Conservation (phyloP, 2,888 invertebrate species). For the Mystacides longicornis region DNA sequence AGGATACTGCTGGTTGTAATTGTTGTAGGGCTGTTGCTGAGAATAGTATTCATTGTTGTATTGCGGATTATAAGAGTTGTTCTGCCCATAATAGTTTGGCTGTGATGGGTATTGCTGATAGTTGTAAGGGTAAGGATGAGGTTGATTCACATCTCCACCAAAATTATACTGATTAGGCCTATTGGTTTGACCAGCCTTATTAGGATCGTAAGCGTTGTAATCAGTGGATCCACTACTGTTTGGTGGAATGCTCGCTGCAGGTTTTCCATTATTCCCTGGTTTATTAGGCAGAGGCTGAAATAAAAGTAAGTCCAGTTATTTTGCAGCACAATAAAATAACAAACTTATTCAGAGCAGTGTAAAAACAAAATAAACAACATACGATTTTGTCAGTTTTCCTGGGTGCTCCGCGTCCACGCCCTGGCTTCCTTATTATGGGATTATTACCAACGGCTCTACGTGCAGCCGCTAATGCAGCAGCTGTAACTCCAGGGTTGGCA, state of each 20-base stretch:
- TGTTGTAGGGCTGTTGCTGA: constrained; percentile 36
- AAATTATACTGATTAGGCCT: constrained; percentile 21
- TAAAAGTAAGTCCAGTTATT: too few relatives aligned
- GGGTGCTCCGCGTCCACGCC: constrained; percentile 31
- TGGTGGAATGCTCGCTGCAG: constrained; percentile 47
- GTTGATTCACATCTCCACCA: constrained; percentile 25
- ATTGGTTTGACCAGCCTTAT: constrained; percentile 19
- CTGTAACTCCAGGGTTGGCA: constrained; percentile 41
- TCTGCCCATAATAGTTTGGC: constrained; percentile 34
- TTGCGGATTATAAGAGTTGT: constrained; percentile 36
- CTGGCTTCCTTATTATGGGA: constrained; percentile 17
- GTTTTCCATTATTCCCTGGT: constrained; percentile 38
- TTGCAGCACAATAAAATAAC: too few relatives aligned
- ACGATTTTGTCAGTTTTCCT: constrained; percentile 27
- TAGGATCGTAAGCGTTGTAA: constrained; percentile 16
- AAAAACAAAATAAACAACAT: too few relatives aligned
- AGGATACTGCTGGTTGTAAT: constrained; percentile 31
- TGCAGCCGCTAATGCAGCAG: constrained; percentile 31
- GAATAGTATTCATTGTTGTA: constrained; percentile 41
- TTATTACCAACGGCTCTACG: constrained; percentile 7
- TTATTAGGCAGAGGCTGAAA: constrained; percentile 15
- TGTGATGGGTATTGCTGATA: constrained; percentile 37
- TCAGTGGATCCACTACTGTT: constrained; percentile 34
- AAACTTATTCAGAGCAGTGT: too few relatives aligned
- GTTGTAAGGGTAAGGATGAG: constrained; percentile 33